phyloP scores from a whole-genome alignment of 2,797 vertebrate genomes.

The Pseudochromis fuscus region DNA sequence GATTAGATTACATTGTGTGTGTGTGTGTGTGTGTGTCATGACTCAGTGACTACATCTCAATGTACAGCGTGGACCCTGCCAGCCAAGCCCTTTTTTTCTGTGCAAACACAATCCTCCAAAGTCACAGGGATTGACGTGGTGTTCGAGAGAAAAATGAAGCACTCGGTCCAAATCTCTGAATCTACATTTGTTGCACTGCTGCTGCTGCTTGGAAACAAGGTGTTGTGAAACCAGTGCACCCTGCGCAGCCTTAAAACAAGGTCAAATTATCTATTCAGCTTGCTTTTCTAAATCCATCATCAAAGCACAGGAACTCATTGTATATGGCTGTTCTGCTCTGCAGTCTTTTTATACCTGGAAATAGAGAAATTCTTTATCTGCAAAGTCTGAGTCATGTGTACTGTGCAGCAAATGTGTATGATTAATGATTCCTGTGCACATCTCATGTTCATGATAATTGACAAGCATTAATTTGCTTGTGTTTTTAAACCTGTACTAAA shows the following conservation, averaged over 20 bases:
- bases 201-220: conserved; percentile 60
- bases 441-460: not conserved
- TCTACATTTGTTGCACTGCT: conserved; percentile 52
- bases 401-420: not conserved
- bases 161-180: conserved; percentile 29
- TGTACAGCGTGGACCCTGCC: conserved; percentile 21
- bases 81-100: conserved; percentile 6
- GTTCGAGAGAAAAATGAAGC: conserved; percentile 44
- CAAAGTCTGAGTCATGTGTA: not conserved
- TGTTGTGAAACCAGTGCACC: conserved; percentile 30
- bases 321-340: no score
- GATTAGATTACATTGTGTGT: conserved; percentile 42
- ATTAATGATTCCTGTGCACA: not conserved
- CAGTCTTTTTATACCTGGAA: not conserved
- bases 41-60: conserved; percentile 25
- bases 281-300: conserved; percentile 19
- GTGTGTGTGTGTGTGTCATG: conserved; percentile 7
- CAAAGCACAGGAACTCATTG: conserved; percentile 6
- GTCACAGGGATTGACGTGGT: conserved; percentile 12
- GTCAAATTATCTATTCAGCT: conserved; percentile 3
- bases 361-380: not conserved
- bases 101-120: conserved; percentile 31
- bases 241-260: not conserved
- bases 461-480: no score
- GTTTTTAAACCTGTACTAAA: not conserved